Percentiles rank a stretch among this genome's conserved stretches.
Evolutionary conservation across 92 coral and sea anemone species (phyloP).

Genomic region (Umimayanthus kanabou): DNA sequence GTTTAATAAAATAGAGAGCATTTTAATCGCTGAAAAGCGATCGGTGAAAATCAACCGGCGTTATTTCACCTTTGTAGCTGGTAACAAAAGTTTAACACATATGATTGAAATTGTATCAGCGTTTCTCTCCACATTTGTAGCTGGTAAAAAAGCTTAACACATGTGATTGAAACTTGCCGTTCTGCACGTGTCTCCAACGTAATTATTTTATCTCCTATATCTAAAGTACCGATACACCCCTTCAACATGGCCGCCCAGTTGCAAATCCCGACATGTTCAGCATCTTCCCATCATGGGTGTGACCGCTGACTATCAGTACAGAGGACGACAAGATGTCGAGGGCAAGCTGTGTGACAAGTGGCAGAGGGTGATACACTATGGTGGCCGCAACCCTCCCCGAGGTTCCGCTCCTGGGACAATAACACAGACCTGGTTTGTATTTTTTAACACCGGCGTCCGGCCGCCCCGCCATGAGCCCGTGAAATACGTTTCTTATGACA

Average conservation of each 20-base stretch:
- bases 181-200: too few species aligned
- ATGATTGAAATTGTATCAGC: too few species aligned
- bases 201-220: background rate
- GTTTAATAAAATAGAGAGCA: too few species aligned
- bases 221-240: slow-evolving; percentile 1
- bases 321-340: background rate
- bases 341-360: background rate
- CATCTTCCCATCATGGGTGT: background rate
- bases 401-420: background rate
- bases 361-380: background rate
- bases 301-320: background rate
- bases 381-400: background rate
- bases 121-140: too few species aligned
- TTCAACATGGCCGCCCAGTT: background rate
- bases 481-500: background rate
- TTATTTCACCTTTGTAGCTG: too few species aligned
- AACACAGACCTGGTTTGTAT: background rate
- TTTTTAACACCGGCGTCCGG: background rate
- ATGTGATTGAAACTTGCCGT: too few species aligned
- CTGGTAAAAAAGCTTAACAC: too few species aligned
- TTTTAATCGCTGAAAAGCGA: too few species aligned
- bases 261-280: background rate
- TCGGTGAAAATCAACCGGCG: too few species aligned
- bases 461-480: background rate
- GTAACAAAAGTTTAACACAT: too few species aligned